These are phyloP conservation scores for Drepana falcataria DNA, from an alignment of 2,888 invertebrate species.

Conservation along the genomic window DNA sequence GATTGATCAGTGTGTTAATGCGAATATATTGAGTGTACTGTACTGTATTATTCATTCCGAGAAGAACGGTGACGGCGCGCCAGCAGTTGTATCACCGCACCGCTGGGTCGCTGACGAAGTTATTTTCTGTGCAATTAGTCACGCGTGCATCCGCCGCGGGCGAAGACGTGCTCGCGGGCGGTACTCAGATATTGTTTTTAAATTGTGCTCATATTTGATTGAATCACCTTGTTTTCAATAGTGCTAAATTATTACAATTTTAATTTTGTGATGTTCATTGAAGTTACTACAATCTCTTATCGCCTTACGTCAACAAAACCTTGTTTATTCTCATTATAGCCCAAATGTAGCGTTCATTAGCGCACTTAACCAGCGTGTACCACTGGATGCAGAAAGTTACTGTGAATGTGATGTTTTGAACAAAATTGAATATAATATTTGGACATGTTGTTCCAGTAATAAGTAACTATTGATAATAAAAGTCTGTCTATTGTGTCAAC, in stretches of 20 bases:
- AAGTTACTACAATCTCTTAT: constrained; percentile 11
- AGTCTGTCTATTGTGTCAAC: too few species aligned
- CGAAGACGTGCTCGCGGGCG: constrained; percentile 45
- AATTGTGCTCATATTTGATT: background rate
- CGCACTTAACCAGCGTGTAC: background rate
- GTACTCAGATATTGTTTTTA: constrained; percentile 17
- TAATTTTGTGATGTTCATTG: constrained; percentile 6
- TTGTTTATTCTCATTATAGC: constrained; percentile 12
- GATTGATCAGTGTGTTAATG: constrained; percentile 9
- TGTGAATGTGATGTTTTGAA: background rate
- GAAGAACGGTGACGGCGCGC: constrained; percentile 66
- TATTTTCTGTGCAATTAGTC: constrained; percentile 78
- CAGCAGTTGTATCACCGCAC: constrained; percentile 51
- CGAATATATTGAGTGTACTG: constrained; percentile 28
- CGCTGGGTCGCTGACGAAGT: constrained; percentile 57
- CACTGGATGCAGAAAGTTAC: constrained; percentile 1
- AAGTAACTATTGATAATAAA: too few species aligned
- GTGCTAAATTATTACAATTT: constrained; percentile 11
- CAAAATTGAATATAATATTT: too few species aligned
- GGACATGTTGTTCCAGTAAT: too few species aligned
- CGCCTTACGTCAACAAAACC: constrained; percentile 9
- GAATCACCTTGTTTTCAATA: constrained; percentile 8
- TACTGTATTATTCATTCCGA: constrained; percentile 48
- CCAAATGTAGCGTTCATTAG: constrained; percentile 3
- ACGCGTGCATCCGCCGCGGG: constrained; percentile 72